Evolutionary conservation across 1,140 invertebrate species (phyloP).

Genomic region (Bacillus rossius): DNA sequence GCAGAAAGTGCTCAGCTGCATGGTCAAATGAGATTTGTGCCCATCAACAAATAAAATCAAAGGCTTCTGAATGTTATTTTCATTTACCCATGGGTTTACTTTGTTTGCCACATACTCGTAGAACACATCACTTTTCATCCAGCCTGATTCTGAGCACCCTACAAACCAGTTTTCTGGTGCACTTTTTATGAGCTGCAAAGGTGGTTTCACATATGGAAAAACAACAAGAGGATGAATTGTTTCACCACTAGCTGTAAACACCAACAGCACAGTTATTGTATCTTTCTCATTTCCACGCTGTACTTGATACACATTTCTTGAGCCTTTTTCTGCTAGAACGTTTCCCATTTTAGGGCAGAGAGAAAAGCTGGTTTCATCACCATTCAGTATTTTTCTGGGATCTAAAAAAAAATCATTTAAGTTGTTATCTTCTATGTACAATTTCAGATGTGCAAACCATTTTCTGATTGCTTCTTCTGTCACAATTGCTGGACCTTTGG

Average conservation of each 20-base stretch:
- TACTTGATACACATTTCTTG: neutral
- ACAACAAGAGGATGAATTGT: conserved; percentile 34
- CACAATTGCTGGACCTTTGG: too few relatives aligned
- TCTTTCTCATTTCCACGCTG: conserved; percentile 23
- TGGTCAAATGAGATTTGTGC: conserved; percentile 36
- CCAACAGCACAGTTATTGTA: conserved; percentile 23
- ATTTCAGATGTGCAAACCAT: conserved; percentile 18
- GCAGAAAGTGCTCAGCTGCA: conserved; percentile 36
- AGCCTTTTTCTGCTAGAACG: neutral
- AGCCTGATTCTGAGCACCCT: conserved; percentile 37
- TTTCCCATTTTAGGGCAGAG: neutral
- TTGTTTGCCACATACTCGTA: conserved; percentile 40
- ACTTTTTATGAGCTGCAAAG: conserved; percentile 26
- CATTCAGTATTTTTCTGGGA: conserved; percentile 1
- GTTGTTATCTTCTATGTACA: neutral
- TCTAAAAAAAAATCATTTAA: neutral
- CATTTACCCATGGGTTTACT: conserved; percentile 36
- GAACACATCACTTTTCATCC: conserved; percentile 39
- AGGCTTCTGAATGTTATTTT: conserved; percentile 32
- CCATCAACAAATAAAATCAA: conserved; percentile 42
- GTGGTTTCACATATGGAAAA: conserved; percentile 32
- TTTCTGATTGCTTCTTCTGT: too few relatives aligned
- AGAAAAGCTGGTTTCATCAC: conserved; percentile 6
- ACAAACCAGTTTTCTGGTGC: conserved; percentile 32
- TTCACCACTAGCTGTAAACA: conserved; percentile 30